These are phyloP conservation scores for Gallinago undulata DNA, from an alignment of 2,113 vertebrate species.

Conservation along the genomic window DNA sequence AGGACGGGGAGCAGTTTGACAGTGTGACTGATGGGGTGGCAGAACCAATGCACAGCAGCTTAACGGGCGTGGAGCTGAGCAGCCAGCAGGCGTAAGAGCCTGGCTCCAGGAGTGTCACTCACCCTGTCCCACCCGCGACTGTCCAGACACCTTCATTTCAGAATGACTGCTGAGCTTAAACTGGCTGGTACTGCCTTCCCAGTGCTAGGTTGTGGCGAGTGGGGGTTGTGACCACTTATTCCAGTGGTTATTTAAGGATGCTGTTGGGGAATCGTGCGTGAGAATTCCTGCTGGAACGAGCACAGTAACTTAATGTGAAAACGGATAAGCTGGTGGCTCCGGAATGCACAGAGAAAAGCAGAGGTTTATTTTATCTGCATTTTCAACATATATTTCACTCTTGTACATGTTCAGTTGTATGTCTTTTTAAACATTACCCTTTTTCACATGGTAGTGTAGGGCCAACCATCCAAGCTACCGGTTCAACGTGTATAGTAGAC, in stretches of 20 bases:
- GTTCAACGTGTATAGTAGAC: conserved; percentile 80
- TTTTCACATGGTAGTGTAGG: conserved; percentile 75
- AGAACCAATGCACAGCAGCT: conserved; percentile 78
- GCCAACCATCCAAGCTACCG: conserved; percentile 75
- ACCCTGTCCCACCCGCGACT: neutral
- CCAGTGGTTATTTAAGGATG: neutral
- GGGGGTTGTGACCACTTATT: conserved; percentile 1
- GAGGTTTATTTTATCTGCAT: conserved; percentile 70
- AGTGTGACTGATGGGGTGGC: conserved; percentile 74
- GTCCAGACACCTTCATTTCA: conserved; percentile 38
- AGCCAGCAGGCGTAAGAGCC: conserved; percentile 79
- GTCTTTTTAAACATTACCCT: conserved; percentile 68
- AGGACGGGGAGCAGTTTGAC: conserved; percentile 80
- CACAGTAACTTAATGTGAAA: conserved; percentile 73
- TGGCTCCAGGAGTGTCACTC: no score
- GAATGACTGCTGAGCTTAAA: conserved; percentile 42
- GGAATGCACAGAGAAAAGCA: conserved; percentile 70
- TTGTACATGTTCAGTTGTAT: conserved; percentile 71
- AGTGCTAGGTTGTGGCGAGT: conserved; percentile 22
- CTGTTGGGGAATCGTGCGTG: conserved; percentile 34
- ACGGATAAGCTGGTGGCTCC: conserved; percentile 63
- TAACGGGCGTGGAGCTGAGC: conserved; percentile 81
- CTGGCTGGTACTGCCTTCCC: conserved; percentile 62
- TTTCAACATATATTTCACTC: conserved; percentile 67
- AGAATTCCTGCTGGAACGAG: conserved; percentile 61